Evolutionary conservation across 2,113 vertebrate species (phyloP).

Genomic region (Isurus oxyrinchus): DNA sequence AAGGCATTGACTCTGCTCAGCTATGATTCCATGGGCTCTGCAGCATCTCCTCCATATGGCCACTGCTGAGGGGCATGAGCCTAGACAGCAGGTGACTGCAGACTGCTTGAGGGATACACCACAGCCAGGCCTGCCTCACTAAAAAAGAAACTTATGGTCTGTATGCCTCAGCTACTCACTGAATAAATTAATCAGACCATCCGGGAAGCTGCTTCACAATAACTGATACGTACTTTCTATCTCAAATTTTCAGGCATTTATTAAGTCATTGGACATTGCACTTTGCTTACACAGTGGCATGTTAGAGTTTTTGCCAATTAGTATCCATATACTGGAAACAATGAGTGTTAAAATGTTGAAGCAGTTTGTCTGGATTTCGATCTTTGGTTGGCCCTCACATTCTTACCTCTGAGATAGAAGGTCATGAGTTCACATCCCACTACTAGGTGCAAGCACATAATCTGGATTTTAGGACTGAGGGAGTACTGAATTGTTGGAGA

Average conservation of each 20-base stretch:
- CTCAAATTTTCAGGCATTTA: not conserved
- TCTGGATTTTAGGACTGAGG: not conserved
- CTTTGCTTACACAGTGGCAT: not conserved
- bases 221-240: not conserved
- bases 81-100: not conserved
- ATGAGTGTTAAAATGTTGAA: not conserved
- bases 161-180: not conserved
- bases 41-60: not conserved
- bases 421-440: not conserved
- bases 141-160: not conserved
- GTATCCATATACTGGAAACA: not conserved
- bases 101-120: not conserved
- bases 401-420: not conserved
- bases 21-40: not conserved
- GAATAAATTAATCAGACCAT: not conserved
- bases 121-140: not conserved
- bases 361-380: not conserved
- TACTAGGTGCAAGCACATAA: not conserved
- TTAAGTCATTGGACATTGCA: not conserved
- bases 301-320: not conserved
- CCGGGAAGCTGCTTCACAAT: not conserved
- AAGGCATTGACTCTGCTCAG: not conserved
- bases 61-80: not conserved
- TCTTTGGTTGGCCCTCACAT: not conserved
- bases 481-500: not conserved